Percentiles rank a stretch among this genome's conserved stretches.
Conservation (phyloP, 1,140 invertebrate genomes). For the Drosophila sechellia region DNA sequence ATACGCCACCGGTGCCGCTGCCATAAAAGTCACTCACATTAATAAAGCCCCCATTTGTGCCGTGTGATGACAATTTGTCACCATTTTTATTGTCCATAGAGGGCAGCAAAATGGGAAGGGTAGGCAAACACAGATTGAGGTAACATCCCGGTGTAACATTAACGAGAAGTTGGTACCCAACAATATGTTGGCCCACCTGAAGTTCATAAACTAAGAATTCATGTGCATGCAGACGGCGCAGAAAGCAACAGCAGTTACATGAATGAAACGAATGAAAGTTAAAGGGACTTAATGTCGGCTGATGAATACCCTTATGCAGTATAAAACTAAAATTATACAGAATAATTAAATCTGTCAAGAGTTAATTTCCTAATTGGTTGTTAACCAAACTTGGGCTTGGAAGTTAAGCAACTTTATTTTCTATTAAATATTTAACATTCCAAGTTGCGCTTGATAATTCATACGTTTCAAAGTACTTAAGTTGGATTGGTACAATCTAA, state of each 20-base stretch:
- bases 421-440: no score
- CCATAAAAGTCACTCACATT: conserved; percentile 70
- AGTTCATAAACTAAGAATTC: conserved; percentile 81
- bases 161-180: conserved; percentile 36
- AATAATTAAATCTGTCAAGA: no score
- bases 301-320: conserved; percentile 7
- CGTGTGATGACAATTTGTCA: conserved; percentile 78
- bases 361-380: no score
- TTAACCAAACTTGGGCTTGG: no score
- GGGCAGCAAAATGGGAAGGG: conserved; percentile 8
- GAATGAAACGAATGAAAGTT: background rate
- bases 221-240: conserved; percentile 56
- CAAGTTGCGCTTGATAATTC: no score
- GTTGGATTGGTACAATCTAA: no score
- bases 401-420: no score
- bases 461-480: background rate
- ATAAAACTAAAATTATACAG: no score
- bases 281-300: background rate
- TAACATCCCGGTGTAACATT: conserved; percentile 54
- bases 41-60: conserved; percentile 70
- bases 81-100: conserved; percentile 68
- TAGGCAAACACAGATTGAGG: conserved; percentile 45
- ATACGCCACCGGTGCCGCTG: conserved; percentile 56
- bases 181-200: conserved; percentile 33
- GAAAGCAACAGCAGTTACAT: conserved; percentile 17